Percentiles rank a stretch among this genome's conserved stretches.
These are phyloP conservation scores for Drosophila lowei DNA, from an alignment of 1,140 invertebrate species.

Conservation along the genomic window DNA sequence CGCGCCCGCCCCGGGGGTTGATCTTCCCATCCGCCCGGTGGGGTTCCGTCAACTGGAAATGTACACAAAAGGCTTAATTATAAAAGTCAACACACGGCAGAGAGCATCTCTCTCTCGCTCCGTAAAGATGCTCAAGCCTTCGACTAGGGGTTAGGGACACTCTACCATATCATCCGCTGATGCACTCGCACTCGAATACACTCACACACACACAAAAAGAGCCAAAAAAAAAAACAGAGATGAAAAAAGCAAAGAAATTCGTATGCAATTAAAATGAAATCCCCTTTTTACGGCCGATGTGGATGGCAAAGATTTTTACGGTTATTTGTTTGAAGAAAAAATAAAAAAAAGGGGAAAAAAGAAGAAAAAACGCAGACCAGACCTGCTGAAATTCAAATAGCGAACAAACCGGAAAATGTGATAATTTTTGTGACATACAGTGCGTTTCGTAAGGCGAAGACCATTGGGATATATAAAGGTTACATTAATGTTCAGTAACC, in stretches of 20 bases:
- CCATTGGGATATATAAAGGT: too few relatives aligned
- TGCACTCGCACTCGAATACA: slow-evolving; percentile 35
- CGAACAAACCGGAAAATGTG: slow-evolving; percentile 54
- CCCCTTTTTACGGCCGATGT: slow-evolving; percentile 71
- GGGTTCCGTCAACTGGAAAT: slow-evolving; percentile 70
- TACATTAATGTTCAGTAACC: too few relatives aligned
- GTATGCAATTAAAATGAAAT: slow-evolving; percentile 80
- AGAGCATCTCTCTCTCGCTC: slow-evolving; percentile 4
- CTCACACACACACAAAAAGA: slow-evolving; percentile 25
- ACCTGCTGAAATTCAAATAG: slow-evolving; percentile 69
- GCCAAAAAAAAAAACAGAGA: slow-evolving; percentile 18
- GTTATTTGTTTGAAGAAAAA: slow-evolving; percentile 53
- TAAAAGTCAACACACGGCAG: slow-evolving; percentile 70
- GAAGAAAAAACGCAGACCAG: slow-evolving; percentile 20
- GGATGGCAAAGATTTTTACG: slow-evolving; percentile 72
- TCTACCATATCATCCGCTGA: slow-evolving; percentile 54
- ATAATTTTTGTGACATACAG: slow-evolving; percentile 61
- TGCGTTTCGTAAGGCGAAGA: not conserved
- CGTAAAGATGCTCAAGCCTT: slow-evolving; percentile 10
- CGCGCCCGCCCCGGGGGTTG: slow-evolving; percentile 7
- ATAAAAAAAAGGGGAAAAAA: not conserved
- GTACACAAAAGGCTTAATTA: slow-evolving; percentile 79
- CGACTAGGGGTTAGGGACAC: slow-evolving; percentile 38
- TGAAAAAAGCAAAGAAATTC: slow-evolving; percentile 53
- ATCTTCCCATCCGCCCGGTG: not conserved